Percentiles rank a stretch among this genome's conserved stretches.
phyloP scores from a whole-genome alignment of 1,140 invertebrate genomes.

The Achatina immaculata region DNA sequence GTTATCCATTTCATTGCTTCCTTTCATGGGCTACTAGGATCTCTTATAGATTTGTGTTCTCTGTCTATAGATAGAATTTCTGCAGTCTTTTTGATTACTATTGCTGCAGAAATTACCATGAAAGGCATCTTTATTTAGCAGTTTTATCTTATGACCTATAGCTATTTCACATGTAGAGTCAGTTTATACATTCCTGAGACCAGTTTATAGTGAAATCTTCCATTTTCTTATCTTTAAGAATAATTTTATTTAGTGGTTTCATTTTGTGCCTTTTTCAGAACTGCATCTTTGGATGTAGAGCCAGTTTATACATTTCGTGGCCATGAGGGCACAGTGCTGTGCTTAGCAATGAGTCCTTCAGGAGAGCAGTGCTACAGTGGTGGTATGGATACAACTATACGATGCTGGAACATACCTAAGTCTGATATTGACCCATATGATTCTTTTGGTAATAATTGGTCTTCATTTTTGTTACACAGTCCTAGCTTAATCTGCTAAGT shows the following conservation, averaged over 20 bases:
- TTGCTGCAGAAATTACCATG: no score
- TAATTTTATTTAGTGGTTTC: background rate
- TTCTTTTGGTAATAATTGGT: constrained; percentile 83
- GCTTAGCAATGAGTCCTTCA: constrained; percentile 89
- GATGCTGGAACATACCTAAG: constrained; percentile 95
- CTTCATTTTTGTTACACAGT: background rate
- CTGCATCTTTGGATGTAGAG: constrained; percentile 95
- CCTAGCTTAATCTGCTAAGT: no score
- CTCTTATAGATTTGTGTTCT: no score
- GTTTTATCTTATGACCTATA: no score
- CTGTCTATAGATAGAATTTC: no score
- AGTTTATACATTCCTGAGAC: no score
- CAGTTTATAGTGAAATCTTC: no score
- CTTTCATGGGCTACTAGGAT: no score
- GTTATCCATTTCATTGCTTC: no score
- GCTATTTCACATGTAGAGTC: no score
- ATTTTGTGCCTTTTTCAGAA: constrained; percentile 69
- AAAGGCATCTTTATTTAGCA: no score
- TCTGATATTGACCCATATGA: constrained; percentile 97
- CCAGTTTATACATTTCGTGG: constrained; percentile 97
- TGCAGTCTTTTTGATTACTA: no score
- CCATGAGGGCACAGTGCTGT: constrained; percentile 92
- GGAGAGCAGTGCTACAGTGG: constrained; percentile 96
- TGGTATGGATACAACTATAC: constrained; percentile 91
- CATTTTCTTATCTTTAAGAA: background rate